These are phyloP conservation scores for Clarias macrocephalus DNA, from an alignment of 2,113 vertebrate genomes.

Conservation along the genomic window DNA sequence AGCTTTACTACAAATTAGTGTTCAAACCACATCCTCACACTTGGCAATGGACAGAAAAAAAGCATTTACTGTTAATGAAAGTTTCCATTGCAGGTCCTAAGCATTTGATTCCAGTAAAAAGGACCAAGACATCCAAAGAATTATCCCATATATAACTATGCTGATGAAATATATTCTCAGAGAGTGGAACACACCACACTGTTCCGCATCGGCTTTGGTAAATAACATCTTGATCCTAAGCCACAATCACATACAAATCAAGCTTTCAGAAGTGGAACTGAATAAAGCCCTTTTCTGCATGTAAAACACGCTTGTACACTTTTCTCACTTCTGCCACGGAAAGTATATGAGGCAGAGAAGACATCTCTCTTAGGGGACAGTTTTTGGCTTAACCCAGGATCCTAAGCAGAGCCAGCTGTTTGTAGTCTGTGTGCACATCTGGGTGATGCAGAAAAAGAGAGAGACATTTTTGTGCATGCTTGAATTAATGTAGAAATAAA, in stretches of 20 bases:
- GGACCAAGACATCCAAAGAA: background rate
- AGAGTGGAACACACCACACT: background rate
- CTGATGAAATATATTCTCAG: background rate
- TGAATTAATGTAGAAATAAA: background rate
- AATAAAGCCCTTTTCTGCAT: slow-evolving; percentile 20
- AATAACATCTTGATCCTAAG: slow-evolving; percentile 25
- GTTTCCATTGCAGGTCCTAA: background rate
- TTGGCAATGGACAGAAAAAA: background rate
- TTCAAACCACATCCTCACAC: slow-evolving; percentile 10
- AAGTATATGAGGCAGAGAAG: slow-evolving; percentile 36
- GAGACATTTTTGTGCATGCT: background rate
- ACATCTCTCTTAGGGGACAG: slow-evolving; percentile 31
- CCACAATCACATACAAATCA: slow-evolving; percentile 14
- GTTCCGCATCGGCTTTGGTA: background rate
- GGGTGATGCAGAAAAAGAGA: background rate
- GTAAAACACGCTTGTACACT: slow-evolving; percentile 5
- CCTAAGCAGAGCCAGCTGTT: slow-evolving; percentile 47
- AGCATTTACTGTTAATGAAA: background rate
- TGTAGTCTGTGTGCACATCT: slow-evolving; percentile 49
- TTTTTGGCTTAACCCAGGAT: slow-evolving; percentile 44
- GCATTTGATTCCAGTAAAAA: background rate
- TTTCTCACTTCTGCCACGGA: background rate
- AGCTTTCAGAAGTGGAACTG: background rate
- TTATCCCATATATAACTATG: background rate
- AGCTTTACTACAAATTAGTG: slow-evolving; percentile 36